Percentiles rank a stretch among this genome's conserved stretches.
Evolutionary conservation across 2,797 vertebrate species (phyloP).

Genomic region (Gymnothorax reevesii): DNA sequence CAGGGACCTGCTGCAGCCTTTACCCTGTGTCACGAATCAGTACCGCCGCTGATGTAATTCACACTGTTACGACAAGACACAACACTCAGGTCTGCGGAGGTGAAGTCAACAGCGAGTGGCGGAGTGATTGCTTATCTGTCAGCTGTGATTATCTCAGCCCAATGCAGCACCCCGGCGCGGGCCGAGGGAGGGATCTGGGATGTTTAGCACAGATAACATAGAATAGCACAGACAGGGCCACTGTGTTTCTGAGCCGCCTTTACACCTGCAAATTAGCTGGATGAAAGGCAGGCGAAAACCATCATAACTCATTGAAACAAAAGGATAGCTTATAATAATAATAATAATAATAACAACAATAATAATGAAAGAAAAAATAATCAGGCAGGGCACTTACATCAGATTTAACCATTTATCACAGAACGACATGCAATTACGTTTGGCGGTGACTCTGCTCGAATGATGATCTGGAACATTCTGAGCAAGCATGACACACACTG

Average conservation of each 20-base stretch:
- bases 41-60: conserved; percentile 14
- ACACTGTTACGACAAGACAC: conserved; percentile 28
- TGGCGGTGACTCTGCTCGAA: too few species aligned
- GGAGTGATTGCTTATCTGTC: conserved; percentile 26
- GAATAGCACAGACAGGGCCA: neutral
- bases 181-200: neutral
- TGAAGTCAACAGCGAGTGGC: conserved; percentile 11
- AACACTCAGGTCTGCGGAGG: neutral
- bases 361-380: too few species aligned
- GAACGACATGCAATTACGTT: too few species aligned
- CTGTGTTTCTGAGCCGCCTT: neutral
- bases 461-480: too few species aligned
- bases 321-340: neutral
- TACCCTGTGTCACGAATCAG: neutral
- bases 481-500: too few species aligned
- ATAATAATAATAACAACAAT: too few species aligned
- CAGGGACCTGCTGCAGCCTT: neutral
- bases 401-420: too few species aligned
- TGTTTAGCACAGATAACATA: conserved; percentile 9
- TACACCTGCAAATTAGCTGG: neutral
- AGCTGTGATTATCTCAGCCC: conserved; percentile 19
- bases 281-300: neutral
- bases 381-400: too few species aligned
- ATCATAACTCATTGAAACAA: neutral
- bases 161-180: neutral